These are phyloP conservation scores for Orthosia incerta DNA, from an alignment of 2,888 invertebrate species.

Conservation along the genomic window DNA sequence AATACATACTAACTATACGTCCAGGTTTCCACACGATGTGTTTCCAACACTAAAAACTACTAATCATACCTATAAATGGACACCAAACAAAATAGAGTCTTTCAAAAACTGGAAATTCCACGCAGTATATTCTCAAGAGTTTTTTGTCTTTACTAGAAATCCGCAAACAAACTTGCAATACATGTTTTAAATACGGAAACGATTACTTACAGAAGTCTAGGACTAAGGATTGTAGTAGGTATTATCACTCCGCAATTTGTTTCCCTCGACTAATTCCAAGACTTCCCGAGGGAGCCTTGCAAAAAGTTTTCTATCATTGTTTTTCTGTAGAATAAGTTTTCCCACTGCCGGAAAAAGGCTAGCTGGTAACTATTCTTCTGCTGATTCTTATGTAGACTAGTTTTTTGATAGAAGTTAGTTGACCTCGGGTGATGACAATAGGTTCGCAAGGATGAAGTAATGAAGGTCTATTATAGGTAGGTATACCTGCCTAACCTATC, in stretches of 20 bases:
- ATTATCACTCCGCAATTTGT: constrained; percentile 23
- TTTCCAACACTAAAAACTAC: too few relatives aligned
- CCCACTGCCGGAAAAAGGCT: neutral
- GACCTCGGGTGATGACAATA: too few relatives aligned
- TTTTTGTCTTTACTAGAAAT: constrained; percentile 10
- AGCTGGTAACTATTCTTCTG: neutral
- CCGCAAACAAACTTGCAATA: constrained; percentile 13
- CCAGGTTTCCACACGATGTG: too few relatives aligned
- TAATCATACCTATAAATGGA: neutral
- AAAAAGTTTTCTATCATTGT: constrained; percentile 7
- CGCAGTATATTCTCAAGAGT: constrained; percentile 4
- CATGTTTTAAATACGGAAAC: constrained; percentile 32
- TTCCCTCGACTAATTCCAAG: constrained; percentile 34
- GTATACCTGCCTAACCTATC: too few relatives aligned
- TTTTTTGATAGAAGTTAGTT: neutral
- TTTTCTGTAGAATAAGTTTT: neutral
- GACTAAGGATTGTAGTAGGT: constrained; percentile 9
- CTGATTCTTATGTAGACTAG: too few relatives aligned
- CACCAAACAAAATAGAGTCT: neutral
- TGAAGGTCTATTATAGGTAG: too few relatives aligned
- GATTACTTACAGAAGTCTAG: constrained; percentile 25
- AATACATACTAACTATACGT: too few relatives aligned
- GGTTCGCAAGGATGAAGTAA: too few relatives aligned
- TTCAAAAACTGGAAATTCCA: neutral
- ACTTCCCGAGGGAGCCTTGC: constrained; percentile 21